Percentiles rank a stretch among this genome's conserved stretches.
These are phyloP conservation scores for Carassius auratus DNA, from an alignment of 2,113 vertebrate genomes.

Conservation along the genomic window DNA sequence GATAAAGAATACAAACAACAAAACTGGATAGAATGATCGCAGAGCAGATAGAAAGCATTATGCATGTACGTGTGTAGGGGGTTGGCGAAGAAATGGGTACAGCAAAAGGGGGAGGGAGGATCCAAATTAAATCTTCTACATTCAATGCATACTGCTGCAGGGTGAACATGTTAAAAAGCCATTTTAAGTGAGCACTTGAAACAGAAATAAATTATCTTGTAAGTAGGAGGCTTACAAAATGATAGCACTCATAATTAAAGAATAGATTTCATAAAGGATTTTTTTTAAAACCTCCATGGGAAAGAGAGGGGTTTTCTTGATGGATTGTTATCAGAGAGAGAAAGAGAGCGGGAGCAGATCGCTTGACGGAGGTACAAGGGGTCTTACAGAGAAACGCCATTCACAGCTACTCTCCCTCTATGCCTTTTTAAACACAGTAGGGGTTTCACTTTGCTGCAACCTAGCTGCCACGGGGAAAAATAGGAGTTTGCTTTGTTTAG, in stretches of 20 bases:
- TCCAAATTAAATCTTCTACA: constrained; percentile 64
- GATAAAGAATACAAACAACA: constrained; percentile 74
- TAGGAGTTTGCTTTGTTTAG: constrained; percentile 30
- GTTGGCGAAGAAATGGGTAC: constrained; percentile 31
- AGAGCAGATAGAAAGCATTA: constrained; percentile 47
- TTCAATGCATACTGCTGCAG: constrained; percentile 57
- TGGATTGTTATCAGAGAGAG: constrained; percentile 45
- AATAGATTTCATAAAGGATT: constrained; percentile 49
- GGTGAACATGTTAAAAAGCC: constrained; percentile 55
- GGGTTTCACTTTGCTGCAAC: constrained; percentile 35
- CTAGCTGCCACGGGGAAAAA: constrained; percentile 25
- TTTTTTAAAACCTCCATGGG: constrained; percentile 3
- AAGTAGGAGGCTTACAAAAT: constrained; percentile 56
- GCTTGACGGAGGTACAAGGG: constrained; percentile 43
- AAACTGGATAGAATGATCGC: constrained; percentile 63
- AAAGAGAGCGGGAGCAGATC: constrained; percentile 20
- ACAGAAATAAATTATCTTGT: constrained; percentile 63
- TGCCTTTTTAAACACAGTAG: constrained; percentile 42
- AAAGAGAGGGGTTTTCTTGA: constrained; percentile 37
- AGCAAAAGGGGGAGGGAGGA: constrained; percentile 33
- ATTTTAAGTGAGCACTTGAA: constrained; percentile 65
- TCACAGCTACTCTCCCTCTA: constrained; percentile 39
- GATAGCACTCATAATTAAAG: constrained; percentile 60
- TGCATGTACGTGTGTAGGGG: constrained; percentile 18
- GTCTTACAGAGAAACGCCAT: constrained; percentile 47